Evolutionary conservation across 2,888 invertebrate species (phyloP).

Genomic region (Thera britannica): DNA sequence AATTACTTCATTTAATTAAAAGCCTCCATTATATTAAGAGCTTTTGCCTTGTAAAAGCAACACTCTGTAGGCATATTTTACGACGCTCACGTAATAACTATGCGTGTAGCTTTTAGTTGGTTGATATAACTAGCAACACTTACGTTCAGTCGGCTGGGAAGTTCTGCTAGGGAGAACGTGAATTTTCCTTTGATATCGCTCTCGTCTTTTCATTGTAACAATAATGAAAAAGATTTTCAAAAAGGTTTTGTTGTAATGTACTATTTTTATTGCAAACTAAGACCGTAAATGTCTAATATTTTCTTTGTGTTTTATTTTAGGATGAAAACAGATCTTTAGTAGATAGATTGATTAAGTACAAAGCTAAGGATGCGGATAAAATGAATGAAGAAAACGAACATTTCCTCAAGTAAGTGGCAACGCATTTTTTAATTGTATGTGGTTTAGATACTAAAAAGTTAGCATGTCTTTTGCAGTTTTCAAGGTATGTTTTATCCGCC

Average conservation of each 20-base stretch:
- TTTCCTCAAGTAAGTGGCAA: constrained; percentile 90
- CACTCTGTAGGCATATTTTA: constrained; percentile 69
- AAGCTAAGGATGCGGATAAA: constrained; percentile 97
- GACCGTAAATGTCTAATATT: neutral
- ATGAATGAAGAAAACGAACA: constrained; percentile 99
- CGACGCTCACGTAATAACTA: constrained; percentile 68
- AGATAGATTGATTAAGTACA: constrained; percentile 95
- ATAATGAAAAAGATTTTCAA: constrained; percentile 39
- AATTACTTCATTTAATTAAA: constrained; percentile 43
- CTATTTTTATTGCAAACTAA: neutral
- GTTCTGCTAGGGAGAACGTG: constrained; percentile 45
- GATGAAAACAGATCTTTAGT: constrained; percentile 94
- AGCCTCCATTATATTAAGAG: constrained; percentile 26
- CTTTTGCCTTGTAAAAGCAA: constrained; percentile 51
- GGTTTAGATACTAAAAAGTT: constrained; percentile 40
- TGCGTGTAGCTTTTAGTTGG: constrained; percentile 65
- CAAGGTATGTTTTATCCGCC: constrained; percentile 44
- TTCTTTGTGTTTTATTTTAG: constrained; percentile 78
- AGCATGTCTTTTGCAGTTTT: constrained; percentile 55
- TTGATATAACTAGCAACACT: constrained; percentile 58
- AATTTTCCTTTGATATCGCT: constrained; percentile 15
- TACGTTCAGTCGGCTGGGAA: constrained; percentile 63
- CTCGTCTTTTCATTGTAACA: constrained; percentile 9
- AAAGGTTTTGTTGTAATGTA: constrained; percentile 23
- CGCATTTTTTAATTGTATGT: constrained; percentile 30